These are phyloP conservation scores for Dipus sagitta DNA, from an alignment of 2,797 vertebrate species.

Conservation along the genomic window DNA sequence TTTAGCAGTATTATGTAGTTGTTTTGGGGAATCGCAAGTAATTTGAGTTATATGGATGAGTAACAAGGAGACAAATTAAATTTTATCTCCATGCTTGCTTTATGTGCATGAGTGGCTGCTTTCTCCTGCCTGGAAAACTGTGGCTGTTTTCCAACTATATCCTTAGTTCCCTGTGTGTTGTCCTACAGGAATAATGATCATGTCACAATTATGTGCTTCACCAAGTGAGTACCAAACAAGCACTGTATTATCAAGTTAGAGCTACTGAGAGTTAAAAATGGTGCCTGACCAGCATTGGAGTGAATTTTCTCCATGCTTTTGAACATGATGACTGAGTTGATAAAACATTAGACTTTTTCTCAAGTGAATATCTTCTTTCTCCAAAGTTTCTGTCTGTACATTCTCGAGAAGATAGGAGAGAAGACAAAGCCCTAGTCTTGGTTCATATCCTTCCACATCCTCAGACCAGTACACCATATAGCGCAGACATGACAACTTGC, in stretches of 20 bases:
- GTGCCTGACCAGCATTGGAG: neutral
- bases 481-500: neutral
- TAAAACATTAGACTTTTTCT: neutral
- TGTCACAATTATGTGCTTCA: neutral
- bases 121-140: neutral
- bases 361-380: neutral
- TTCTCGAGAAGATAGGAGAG: neutral
- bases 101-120: neutral
- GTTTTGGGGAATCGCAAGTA: neutral
- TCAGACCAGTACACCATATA: too few species aligned
- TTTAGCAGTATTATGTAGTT: neutral
- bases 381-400: neutral
- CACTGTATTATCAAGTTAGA: neutral
- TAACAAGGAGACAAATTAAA: neutral
- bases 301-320: neutral
- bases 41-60: neutral
- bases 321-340: neutral
- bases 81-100: neutral
- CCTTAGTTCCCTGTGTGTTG: neutral
- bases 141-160: neutral
- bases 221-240: neutral
- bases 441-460: neutral
- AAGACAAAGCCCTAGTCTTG: neutral
- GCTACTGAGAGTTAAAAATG: neutral
- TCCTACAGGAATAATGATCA: neutral